Base-by-base conservation (phyloP, 2,797 vertebrate genomes). In the Periophthalmus magnuspinnatus region DNA sequence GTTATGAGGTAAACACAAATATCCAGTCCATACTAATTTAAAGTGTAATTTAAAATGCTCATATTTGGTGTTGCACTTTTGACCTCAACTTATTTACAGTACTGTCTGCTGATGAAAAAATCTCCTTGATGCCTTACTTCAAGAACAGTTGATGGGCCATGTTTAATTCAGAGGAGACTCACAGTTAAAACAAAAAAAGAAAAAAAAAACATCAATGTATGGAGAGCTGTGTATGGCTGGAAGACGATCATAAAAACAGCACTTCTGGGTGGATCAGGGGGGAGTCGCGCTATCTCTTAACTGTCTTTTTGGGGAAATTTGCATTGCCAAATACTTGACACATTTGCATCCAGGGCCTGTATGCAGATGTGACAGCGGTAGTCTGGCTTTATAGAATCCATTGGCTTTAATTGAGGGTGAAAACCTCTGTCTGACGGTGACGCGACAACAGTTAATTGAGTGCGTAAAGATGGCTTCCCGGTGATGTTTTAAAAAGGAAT, bases 371-470 rank as follows among this genome's bases (percentile, higher is more conserved):
- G 88, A 84, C 90, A 87, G 86, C 82, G 54, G 63, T 2, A 65
- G 74, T 41, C 70, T 45, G 70, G 56, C 74, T 84, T 36, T 70
- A 33, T 58, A 65, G 71, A 72, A 80, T 56, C 73, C 66, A 52
- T 6, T 32, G 74, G 63, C 9, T 78, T 84, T 88, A 89, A 90
- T 89, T 89, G 88, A 86, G 83, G 80, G 82, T 82, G 89, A 90
- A 83, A 57, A 62, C 79, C 3, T 76, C 82, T 75, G 89, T 84
- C 88, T 89, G 81, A 71, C 34, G 21, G 61, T 88, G 89, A 89
- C 75, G 52, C 69, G 77, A n/a, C 73, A 72, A 70, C 79, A 77
- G 79, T 78, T 88, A 89, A 90, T 32, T 88, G 89, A 87, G 90
- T 65, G 66, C 72, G 76, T 77, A 83, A 87, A 86, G 71, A 77